Evolutionary conservation across 2,797 vertebrate species (phyloP).

Genomic region (Yasuhikotakia modesta): DNA sequence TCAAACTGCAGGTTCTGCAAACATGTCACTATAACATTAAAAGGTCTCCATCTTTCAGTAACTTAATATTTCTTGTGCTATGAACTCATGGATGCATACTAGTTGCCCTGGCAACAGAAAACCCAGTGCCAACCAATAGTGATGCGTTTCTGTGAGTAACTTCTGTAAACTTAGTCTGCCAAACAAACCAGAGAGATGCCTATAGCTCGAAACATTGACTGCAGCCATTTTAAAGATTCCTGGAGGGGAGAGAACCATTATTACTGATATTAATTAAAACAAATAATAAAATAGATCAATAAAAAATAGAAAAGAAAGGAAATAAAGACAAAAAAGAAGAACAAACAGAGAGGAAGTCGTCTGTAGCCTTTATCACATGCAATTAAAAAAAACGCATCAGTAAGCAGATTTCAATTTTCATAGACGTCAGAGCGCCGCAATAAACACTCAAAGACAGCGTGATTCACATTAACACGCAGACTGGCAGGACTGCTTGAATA

Average conservation of each 20-base stretch:
- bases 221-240: not conserved
- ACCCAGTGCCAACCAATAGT: slow-evolving; percentile 26
- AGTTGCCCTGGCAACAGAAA: slow-evolving; percentile 48
- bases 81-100: slow-evolving; percentile 29
- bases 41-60: slow-evolving; percentile 24
- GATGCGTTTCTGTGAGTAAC: not conserved
- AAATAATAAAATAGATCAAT: not conserved
- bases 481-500: slow-evolving; percentile 23
- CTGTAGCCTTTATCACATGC: not conserved
- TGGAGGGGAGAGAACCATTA: not conserved
- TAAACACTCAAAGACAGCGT: slow-evolving; percentile 33
- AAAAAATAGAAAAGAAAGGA: not conserved
- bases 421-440: not conserved
- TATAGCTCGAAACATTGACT: not conserved
- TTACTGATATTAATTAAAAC: not conserved
- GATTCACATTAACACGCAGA: slow-evolving; percentile 2
- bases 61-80: slow-evolving; percentile 17
- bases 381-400: slow-evolving; percentile 24
- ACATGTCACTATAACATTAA: slow-evolving; percentile 2
- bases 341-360: not conserved
- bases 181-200: not conserved
- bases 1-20: not conserved
- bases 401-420: slow-evolving; percentile 12
- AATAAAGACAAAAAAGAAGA: not conserved
- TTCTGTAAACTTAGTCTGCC: not conserved